Evolutionary conservation across 2,888 invertebrate species (phyloP).

Genomic region (Torymus auratus): DNA sequence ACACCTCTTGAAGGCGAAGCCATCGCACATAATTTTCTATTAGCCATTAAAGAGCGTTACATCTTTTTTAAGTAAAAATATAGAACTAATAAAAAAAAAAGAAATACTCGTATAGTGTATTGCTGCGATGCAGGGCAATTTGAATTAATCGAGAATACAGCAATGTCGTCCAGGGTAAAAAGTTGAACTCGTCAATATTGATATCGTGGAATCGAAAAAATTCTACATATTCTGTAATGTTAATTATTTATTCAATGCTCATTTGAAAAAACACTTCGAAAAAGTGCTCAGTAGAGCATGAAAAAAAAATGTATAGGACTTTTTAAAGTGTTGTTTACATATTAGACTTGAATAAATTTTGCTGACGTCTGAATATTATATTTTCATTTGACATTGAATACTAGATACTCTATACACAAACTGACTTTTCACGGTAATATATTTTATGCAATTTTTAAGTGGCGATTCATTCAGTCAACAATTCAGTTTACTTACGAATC

Average conservation of each 20-base stretch:
- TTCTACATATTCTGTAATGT: background rate
- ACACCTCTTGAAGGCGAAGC: background rate
- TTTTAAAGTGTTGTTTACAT: too few relatives aligned
- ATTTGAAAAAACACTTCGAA: too few relatives aligned
- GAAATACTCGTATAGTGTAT: background rate
- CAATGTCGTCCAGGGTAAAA: slow-evolving; percentile 6
- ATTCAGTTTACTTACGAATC: slow-evolving; percentile 8
- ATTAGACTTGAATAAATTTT: too few relatives aligned
- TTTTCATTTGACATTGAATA: too few relatives aligned
- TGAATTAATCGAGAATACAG: slow-evolving; percentile 19
- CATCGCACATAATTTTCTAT: slow-evolving; percentile 11
- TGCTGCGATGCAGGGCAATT: slow-evolving; percentile 6
- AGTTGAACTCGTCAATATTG: slow-evolving; percentile 12
- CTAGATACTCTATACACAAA: too few relatives aligned
- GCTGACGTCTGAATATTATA: too few relatives aligned
- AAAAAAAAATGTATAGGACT: too few relatives aligned
- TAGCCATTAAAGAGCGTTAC: background rate
- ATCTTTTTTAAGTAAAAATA: slow-evolving; percentile 29
- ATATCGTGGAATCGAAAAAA: background rate
- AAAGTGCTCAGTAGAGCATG: too few relatives aligned
- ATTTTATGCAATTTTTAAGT: background rate
- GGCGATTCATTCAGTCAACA: slow-evolving; percentile 27
- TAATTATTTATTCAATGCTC: too few relatives aligned
- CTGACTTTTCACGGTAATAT: too few relatives aligned
- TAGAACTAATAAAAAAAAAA: background rate